Base-by-base conservation (phyloP, 2,113 vertebrate species). In the Sinocyclocheilus grahami region DNA sequence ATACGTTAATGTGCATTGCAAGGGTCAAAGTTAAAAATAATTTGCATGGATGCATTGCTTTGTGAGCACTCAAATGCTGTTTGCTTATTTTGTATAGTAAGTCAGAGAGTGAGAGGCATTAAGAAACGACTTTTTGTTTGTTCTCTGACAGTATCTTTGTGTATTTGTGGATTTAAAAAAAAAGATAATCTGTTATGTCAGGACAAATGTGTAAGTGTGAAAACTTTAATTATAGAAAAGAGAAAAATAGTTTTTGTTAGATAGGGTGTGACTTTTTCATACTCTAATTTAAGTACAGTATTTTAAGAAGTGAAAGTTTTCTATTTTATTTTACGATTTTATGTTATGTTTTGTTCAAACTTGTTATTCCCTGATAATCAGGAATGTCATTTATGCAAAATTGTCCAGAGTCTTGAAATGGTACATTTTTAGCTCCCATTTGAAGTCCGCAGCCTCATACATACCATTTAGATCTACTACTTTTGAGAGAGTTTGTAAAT, bases 151-250 rank as follows among this genome's bases (percentile, higher is more conserved):
- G 22, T 60, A 42, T 78, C 18, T 72, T 22, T 81, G 27, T 84
- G 14, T 85, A 48, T 77, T 86, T 85, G 84, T 89, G 88, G 30
- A 84, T 33, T 88, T 82, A 16, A 55, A 60, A 55, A 89, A 84
- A 88, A 51, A 86, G 30, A 88, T 74, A 62, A 82, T 85, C 30
- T 85, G 86, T 90, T 55, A 53, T 53, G 51, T 55, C 53, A 92
- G 81, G 90, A 78, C 82, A 81, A 76, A 20, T 87, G 63, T 53
- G 71, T 85, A 83, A 89, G 33, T 33, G 83, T 87, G 10, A 72
- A 27, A 81, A 27, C 51, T 16, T 67, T 72, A 82, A 75, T 12
- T 27, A 13, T 37, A 80, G 55, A 39, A 51, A 67, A 51, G 3
- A 62, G 53, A 39, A 51, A 65, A 65, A 8, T 20, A n/a, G 5